A percentile compares a stretch with the other conserved stretches of the same genome.
Conservation (phyloP, 2,888 invertebrate genomes). For the Amiota minor region DNA sequence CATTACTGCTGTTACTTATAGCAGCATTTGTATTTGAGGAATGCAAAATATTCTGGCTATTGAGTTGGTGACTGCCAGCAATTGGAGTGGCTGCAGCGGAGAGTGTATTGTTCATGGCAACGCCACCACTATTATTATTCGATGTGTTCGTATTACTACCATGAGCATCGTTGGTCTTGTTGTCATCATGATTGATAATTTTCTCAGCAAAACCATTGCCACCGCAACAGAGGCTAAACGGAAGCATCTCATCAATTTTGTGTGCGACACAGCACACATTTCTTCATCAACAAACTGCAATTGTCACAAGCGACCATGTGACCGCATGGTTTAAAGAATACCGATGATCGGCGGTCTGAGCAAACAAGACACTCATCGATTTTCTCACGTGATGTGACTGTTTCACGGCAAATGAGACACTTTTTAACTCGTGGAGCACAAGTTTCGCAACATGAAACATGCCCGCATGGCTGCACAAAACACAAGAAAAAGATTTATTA, state of each 20-base stretch:
- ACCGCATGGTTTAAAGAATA: slow-evolving; percentile 94
- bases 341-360: slow-evolving; percentile 92
- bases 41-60: slow-evolving; percentile 67
- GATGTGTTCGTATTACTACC: slow-evolving; percentile 64
- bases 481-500: background rate
- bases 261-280: slow-evolving; percentile 95
- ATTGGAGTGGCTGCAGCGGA: slow-evolving; percentile 58
- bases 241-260: slow-evolving; percentile 84
- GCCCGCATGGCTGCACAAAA: slow-evolving; percentile 83
- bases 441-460: slow-evolving; percentile 92
- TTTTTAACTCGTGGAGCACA: slow-evolving; percentile 94
- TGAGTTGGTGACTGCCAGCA: slow-evolving; percentile 64
- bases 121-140: slow-evolving; percentile 63
- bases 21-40: slow-evolving; percentile 48
- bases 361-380: slow-evolving; percentile 98
- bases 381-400: slow-evolving; percentile 85
- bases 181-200: slow-evolving; percentile 56
- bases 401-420: slow-evolving; percentile 92
- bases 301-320: slow-evolving; percentile 85
- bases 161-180: slow-evolving; percentile 57
- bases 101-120: slow-evolving; percentile 72
- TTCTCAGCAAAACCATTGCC: slow-evolving; percentile 71
- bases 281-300: slow-evolving; percentile 96
- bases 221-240: slow-evolving; percentile 77
- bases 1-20: too few species aligned